These are phyloP conservation scores for Acleris cristana DNA, from an alignment of 2,888 invertebrate genomes.

Conservation along the genomic window DNA sequence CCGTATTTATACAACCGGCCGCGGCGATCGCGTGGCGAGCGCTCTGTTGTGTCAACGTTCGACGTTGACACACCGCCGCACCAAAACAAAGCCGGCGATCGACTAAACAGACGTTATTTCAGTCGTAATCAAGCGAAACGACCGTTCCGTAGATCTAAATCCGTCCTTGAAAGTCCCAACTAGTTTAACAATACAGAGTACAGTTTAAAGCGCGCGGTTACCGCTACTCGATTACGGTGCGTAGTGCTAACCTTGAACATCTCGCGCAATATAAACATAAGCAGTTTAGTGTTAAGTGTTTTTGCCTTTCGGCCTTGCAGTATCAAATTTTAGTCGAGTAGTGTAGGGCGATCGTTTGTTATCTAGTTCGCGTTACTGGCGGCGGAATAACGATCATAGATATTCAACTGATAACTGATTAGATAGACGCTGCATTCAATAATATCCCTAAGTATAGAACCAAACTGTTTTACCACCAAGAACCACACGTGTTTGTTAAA, in stretches of 20 bases:
- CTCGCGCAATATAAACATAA: constrained; percentile 50
- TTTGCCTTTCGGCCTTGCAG: constrained; percentile 15
- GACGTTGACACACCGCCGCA: constrained; percentile 48
- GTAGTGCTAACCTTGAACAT: constrained; percentile 68
- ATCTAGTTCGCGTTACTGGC: constrained; percentile 42
- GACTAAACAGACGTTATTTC: constrained; percentile 40
- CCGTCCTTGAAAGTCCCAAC: constrained; percentile 1
- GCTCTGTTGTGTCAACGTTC: constrained; percentile 50
- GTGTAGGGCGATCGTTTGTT: constrained; percentile 47
- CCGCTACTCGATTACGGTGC: constrained; percentile 63
- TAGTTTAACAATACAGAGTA: neutral
- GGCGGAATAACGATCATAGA: constrained; percentile 69
- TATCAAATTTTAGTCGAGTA: constrained; percentile 44
- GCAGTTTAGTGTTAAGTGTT: constrained; percentile 34
- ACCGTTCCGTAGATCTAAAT: constrained; percentile 10
- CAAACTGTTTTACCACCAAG: neutral
- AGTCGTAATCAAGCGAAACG: constrained; percentile 41
- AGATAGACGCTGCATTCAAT: constrained; percentile 71
- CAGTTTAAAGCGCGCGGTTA: constrained; percentile 26
- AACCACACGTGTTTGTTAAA: constrained; percentile 11
- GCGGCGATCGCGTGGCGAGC: constrained; percentile 42
- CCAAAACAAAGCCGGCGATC: constrained; percentile 64
- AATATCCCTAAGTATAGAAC: constrained; percentile 49
- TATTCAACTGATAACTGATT: constrained; percentile 77
- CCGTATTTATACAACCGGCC: constrained; percentile 51